Conservation (phyloP, 2,888 invertebrate genomes). For the Agonopterix alstromeriana region DNA sequence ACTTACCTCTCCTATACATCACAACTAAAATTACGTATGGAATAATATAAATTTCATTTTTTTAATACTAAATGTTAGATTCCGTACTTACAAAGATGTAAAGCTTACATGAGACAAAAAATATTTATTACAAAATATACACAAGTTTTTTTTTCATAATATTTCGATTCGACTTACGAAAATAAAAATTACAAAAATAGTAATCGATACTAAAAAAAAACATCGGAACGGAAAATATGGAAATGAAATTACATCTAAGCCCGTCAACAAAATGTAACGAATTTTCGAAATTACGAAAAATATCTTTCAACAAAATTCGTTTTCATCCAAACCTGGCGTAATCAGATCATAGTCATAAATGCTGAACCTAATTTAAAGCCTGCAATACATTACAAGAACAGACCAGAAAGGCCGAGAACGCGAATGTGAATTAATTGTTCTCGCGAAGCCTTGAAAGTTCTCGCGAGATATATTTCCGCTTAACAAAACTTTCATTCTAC, state of each 20-base stretch:
- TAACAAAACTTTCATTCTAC: too few species aligned
- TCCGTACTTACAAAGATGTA: conserved; percentile 34
- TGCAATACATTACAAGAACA: too few species aligned
- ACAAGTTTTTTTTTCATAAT: conserved; percentile 13
- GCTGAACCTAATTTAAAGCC: background rate
- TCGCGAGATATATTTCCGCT: too few species aligned
- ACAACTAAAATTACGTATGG: conserved; percentile 23
- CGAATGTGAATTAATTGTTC: too few species aligned
- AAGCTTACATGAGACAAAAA: conserved; percentile 23
- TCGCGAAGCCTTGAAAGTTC: too few species aligned
- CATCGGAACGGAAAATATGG: too few species aligned
- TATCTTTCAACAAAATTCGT: background rate
- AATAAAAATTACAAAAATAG: too few species aligned
- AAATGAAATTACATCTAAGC: too few species aligned
- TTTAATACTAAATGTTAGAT: conserved; percentile 32
- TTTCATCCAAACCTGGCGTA: too few species aligned
- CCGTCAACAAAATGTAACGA: background rate
- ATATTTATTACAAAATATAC: conserved; percentile 59
- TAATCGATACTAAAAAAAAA: too few species aligned
- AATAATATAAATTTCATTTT: conserved; percentile 16
- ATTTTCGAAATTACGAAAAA: conserved; percentile 7
- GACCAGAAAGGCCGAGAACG: too few species aligned
- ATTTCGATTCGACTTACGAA: too few species aligned
- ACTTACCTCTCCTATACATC: conserved; percentile 15
- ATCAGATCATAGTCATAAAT: background rate